A percentile compares a stretch with the other conserved stretches of the same genome.
These are phyloP conservation scores for Morinoia aosen DNA, from an alignment of 2,888 invertebrate species.

Conservation along the genomic window DNA sequence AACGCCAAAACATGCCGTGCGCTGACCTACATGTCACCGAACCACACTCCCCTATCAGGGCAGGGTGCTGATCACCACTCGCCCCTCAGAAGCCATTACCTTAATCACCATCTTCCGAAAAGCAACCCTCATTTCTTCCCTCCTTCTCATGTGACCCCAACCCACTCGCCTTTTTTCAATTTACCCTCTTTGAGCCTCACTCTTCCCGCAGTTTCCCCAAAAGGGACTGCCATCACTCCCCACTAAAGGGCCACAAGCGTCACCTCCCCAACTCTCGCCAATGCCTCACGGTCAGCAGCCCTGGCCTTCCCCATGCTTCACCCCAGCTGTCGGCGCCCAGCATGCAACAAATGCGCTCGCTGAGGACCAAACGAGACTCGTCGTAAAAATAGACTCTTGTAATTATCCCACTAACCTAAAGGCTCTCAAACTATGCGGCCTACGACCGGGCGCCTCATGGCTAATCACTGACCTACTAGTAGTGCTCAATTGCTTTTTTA, in stretches of 20 bases:
- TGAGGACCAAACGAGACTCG: background rate
- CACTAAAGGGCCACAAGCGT: background rate
- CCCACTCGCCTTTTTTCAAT: background rate
- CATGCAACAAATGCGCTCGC: background rate
- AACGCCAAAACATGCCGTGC: background rate
- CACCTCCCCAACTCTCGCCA: background rate
- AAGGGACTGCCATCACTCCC: background rate
- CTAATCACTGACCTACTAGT: background rate
- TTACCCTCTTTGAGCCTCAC: background rate
- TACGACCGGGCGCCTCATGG: background rate
- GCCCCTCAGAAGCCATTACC: background rate
- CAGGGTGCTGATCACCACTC: background rate
- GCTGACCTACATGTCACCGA: background rate
- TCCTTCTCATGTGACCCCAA: background rate
- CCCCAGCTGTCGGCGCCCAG: background rate
- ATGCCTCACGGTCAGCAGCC: background rate
- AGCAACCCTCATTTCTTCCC: background rate
- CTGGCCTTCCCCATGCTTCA: background rate
- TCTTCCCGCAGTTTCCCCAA: background rate
- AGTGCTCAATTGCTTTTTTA: background rate
- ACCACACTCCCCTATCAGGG: background rate
- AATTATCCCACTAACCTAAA: background rate
- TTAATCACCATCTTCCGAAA: background rate
- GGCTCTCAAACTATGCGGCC: background rate
- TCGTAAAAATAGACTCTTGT: background rate